phyloP scores from a whole-genome alignment of 2,113 vertebrate species.

The Heptranchias perlo region DNA sequence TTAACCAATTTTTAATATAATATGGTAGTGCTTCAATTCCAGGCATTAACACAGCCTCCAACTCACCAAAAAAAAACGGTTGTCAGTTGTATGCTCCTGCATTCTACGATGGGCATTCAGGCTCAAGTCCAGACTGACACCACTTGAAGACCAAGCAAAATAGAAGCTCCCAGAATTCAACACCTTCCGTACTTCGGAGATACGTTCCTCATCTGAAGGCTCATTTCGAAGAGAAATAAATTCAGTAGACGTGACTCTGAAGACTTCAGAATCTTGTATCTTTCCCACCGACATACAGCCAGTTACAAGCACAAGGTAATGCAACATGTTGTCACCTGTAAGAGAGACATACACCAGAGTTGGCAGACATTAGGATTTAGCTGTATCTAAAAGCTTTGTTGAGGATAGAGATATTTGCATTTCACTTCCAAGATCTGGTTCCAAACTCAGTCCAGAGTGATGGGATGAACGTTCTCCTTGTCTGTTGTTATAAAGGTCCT shows the following conservation, averaged over 20 bases:
- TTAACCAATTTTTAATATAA: background rate
- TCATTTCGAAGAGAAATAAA: constrained; percentile 81
- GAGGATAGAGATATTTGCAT: background rate
- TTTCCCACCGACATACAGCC: constrained; percentile 97
- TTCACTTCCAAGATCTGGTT: background rate
- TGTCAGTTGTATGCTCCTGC: constrained; percentile 85
- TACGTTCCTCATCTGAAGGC: constrained; percentile 79
- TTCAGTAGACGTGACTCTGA: constrained; percentile 91
- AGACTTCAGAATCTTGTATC: constrained; percentile 95
- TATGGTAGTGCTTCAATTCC: background rate
- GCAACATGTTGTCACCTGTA: constrained; percentile 82
- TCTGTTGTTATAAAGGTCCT: background rate
- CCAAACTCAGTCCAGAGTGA: background rate
- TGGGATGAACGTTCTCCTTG: background rate
- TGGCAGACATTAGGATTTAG: constrained; percentile 29
- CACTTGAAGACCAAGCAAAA: constrained; percentile 87
- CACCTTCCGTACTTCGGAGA: constrained; percentile 88
- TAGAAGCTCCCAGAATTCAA: constrained; percentile 94
- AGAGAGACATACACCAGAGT: constrained; percentile 40
- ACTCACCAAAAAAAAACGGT: constrained; percentile 95
- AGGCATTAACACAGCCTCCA: background rate
- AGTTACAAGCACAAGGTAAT: constrained; percentile 89
- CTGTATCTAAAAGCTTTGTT: background rate
- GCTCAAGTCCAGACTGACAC: constrained; percentile 84
- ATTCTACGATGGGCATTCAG: constrained; percentile 86